Evolutionary conservation across 2,113 vertebrate genomes (phyloP), one percentile per base, ranked within the genome.

Genomic region (Todiramphus chloris): DNA sequence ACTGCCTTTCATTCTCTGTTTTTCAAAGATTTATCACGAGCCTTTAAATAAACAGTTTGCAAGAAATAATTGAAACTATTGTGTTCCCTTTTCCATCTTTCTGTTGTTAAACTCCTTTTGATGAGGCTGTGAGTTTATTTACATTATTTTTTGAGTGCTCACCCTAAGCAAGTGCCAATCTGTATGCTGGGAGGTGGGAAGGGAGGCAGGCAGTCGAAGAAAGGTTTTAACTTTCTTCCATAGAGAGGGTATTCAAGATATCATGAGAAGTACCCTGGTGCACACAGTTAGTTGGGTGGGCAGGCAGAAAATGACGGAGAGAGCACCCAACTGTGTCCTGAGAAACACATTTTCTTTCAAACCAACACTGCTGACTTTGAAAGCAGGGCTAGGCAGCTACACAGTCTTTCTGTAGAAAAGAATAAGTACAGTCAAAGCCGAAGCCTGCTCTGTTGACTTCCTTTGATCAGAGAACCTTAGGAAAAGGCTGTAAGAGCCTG

Each of bases 291-390:
- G 43, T 33, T 2, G 5, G 37, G 37, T 9, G 2, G 55, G 41
- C 46, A 81, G 72, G 11, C 30, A 87, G 58, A 80, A 95, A n/a
- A 39, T 1, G 4, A 24, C 31, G 75, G 67, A 83, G 59, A 3
- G 0, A 33, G 33, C 37, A 59, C 50, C 6, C 44, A 68, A 24
- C 53, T 30, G 14, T 58, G 35, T 76, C 68, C 72, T 59, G 68
- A 92, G 75, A 95, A 92, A 81, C 35, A 16, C 3, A 17, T 76
- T 90, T 84, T 80, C 75, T 92, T 90, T 79, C 62, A 88, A 85
- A 90, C 59, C 30, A 90, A 10, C 53, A 53, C 58, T 59, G 11
- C 77, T 63, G 46, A 50, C 50, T 89, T 90, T 44, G 59, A 87
- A 89, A 74, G 33, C 76, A 63, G 20, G 50, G 27, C 41, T 50